A percentile compares a stretch with the other conserved stretches of the same genome.
These are phyloP conservation scores for Hydractinia symbiolongicarpus DNA, from an alignment of 30 jellyfish, hydroid and myxozoan species.

Conservation along the genomic window DNA sequence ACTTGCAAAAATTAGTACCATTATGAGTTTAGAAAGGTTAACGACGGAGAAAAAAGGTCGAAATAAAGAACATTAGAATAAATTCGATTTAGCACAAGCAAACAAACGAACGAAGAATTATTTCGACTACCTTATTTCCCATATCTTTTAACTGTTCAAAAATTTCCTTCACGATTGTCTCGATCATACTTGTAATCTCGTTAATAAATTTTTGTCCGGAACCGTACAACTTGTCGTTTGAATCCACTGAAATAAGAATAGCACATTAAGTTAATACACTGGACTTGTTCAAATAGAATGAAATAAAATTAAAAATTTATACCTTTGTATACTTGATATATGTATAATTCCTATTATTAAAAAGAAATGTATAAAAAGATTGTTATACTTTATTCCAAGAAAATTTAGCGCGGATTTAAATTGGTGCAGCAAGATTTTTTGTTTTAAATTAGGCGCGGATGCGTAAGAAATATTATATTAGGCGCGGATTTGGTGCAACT, in stretches of 20 bases:
- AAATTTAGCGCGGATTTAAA: too few relatives aligned
- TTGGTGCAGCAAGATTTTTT: too few relatives aligned
- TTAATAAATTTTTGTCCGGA: constrained; percentile 67
- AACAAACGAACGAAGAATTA: background rate
- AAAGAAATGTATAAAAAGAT: background rate
- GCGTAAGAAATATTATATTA: too few relatives aligned
- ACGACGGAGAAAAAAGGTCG: background rate
- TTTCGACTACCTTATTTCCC: constrained; percentile 47
- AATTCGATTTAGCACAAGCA: too few relatives aligned
- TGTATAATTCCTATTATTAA: constrained; percentile 47
- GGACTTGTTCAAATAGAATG: background rate
- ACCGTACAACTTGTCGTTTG: constrained; percentile 88
- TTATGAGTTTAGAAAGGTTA: too few relatives aligned
- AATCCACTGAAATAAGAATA: constrained; percentile 57
- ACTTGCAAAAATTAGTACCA: too few relatives aligned
- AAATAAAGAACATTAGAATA: too few relatives aligned
- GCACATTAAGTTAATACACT: background rate
- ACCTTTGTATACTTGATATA: constrained; percentile 66
- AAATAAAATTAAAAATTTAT: background rate
- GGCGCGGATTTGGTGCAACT: too few relatives aligned
- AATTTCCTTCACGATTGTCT: constrained; percentile 48
- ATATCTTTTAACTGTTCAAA: constrained; percentile 43
- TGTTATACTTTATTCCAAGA: background rate
- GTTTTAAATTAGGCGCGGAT: too few relatives aligned
- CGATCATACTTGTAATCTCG: constrained; percentile 49